Evolutionary conservation across 2,888 invertebrate species (phyloP), one percentile per base, ranked within the genome.

Genomic region (Drosophila melanosoma): DNA sequence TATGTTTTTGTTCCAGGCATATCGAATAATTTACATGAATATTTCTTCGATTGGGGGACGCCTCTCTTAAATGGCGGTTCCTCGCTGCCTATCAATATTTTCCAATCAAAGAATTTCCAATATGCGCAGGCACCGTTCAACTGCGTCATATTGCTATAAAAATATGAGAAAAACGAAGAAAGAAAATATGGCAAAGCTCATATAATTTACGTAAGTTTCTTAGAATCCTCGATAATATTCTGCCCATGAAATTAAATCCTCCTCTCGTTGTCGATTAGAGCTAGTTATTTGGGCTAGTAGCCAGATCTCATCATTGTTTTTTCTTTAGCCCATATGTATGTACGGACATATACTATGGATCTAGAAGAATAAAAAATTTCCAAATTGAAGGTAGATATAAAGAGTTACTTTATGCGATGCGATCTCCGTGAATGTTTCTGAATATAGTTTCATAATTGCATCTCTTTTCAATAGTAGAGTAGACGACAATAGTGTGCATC

Each of bases 71-170:
- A 29, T 53, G 69, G 45, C 45, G 62, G 49, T 49, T 66, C 74
- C 66, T 65, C 51, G 63, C 53, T 77, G 53, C 54, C 64, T 73
- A 42, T 42, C 20, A 23, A 48, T 59, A 63, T 59, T 60, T 42
- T 11, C 63, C 56, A 60, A 49, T 42, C 66, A 60, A 42, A 51
- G 48, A 57, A 57, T 48, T 64, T 59, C 74, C 74, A 83, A 78
- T 74, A 79, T 74, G 81, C 65, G 72, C 86, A 87, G 85, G 87
- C 53, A 86, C 91, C 74, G 91, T 57, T 90, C 89, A 87, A 90
- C 91, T 85, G 83, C 87, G 72, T 74, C 76, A 79, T 76, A 90
- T 82, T 75, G 91, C 91, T 90, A 85, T 66, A 90, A 88, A 73
- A 79, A 42, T 32, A 6, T 20, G 40, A 32, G 26, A 33, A 69